These are phyloP conservation scores for Aphaenogaster ashmeadi DNA, from an alignment of 1,140 invertebrate genomes.

Conservation along the genomic window DNA sequence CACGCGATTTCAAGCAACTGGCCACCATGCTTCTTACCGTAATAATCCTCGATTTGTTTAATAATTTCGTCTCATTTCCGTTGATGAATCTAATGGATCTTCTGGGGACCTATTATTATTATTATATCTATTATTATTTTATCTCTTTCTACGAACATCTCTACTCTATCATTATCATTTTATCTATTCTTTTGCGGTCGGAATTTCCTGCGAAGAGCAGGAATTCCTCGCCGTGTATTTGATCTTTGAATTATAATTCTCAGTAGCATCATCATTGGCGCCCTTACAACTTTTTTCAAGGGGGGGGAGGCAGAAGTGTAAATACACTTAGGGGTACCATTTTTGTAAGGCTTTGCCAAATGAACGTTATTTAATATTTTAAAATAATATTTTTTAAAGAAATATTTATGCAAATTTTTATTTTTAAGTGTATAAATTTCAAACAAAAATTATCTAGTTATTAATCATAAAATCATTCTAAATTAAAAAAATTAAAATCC, in stretches of 20 bases:
- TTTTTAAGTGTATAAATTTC: too few species aligned
- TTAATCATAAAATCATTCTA: too few species aligned
- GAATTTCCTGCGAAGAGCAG: background rate
- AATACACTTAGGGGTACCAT: too few species aligned
- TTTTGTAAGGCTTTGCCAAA: too few species aligned
- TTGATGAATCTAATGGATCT: background rate
- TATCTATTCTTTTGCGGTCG: background rate
- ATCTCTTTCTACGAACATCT: background rate
- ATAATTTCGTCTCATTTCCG: background rate
- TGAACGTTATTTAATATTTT: too few species aligned
- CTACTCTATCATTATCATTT: background rate
- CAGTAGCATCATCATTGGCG: background rate
- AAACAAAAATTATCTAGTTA: too few species aligned
- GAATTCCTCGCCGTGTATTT: background rate
- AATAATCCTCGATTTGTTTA: conserved; percentile 60
- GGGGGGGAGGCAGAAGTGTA: too few species aligned
- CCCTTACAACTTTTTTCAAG: too few species aligned
- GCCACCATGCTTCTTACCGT: conserved; percentile 88
- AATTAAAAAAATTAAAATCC: too few species aligned
- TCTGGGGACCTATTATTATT: background rate
- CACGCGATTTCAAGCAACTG: conserved; percentile 90
- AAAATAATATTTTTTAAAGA: too few species aligned
- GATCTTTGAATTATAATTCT: background rate
- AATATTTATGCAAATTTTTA: too few species aligned
- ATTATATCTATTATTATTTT: background rate